Conservation (phyloP, 2,113 vertebrate species). For the Suricata suricatta region DNA sequence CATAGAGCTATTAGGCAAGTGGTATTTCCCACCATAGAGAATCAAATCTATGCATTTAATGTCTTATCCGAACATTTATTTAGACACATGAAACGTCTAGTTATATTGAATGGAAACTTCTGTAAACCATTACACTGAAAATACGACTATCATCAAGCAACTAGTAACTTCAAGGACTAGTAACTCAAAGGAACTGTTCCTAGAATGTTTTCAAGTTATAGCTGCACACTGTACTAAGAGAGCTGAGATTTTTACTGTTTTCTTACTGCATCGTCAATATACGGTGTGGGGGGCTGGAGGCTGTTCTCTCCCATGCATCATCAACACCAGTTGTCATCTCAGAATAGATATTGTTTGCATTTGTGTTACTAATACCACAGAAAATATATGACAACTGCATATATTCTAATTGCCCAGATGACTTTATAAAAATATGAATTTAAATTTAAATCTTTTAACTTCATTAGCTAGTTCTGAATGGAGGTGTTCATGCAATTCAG, state of each 20-base stretch:
- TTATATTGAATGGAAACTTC: conserved; percentile 1
- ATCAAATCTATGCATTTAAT: background rate
- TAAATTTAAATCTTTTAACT: background rate
- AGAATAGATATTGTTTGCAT: conserved; percentile 58
- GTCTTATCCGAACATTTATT: background rate
- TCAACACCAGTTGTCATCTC: conserved; percentile 31
- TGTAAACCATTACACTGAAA: background rate
- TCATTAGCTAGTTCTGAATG: background rate
- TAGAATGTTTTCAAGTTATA: background rate
- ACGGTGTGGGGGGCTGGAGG: background rate
- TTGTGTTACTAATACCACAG: conserved; percentile 27
- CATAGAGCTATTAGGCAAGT: background rate
- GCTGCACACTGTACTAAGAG: background rate
- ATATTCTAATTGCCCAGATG: background rate
- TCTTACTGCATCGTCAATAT: background rate
- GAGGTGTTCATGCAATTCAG: background rate
- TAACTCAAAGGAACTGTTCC: background rate
- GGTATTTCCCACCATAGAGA: background rate
- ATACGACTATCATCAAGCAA: background rate
- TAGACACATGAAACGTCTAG: background rate
- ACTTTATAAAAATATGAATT: background rate
- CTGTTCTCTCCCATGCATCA: background rate
- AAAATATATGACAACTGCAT: background rate
- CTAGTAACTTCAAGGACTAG: background rate
- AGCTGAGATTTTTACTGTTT: background rate